These are phyloP conservation scores for Lophotriccus pileatus DNA, from an alignment of 2,797 vertebrate genomes.

Conservation along the genomic window DNA sequence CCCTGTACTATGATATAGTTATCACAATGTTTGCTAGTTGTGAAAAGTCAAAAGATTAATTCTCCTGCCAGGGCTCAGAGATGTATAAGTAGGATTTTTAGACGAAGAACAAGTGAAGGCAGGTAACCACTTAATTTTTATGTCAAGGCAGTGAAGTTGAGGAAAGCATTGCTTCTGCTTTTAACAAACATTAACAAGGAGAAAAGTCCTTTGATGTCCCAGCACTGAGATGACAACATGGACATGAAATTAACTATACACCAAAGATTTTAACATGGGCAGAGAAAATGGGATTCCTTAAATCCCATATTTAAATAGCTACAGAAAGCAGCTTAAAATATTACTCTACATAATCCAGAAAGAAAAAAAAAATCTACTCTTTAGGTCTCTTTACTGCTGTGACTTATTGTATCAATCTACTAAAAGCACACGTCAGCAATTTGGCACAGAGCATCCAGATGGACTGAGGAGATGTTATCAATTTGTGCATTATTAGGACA, in stretches of 20 bases:
- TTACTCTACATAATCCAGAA: background rate
- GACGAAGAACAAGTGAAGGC: background rate
- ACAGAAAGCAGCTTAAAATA: conserved; percentile 10
- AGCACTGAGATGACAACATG: background rate
- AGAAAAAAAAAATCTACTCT: background rate
- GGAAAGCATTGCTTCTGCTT: background rate
- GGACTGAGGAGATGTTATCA: conserved; percentile 36
- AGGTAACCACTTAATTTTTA: background rate
- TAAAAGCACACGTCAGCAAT: background rate
- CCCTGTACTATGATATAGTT: background rate
- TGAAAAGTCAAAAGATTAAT: background rate
- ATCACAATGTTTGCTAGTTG: background rate
- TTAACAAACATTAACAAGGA: background rate
- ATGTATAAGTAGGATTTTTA: background rate
- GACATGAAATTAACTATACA: background rate
- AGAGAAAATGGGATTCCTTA: background rate
- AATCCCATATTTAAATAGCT: background rate
- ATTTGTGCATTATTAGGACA: background rate
- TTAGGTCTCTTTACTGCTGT: background rate
- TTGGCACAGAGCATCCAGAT: background rate
- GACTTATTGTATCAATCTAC: background rate
- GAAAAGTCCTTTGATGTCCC: background rate
- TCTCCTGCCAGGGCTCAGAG: background rate
- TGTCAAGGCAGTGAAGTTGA: background rate
- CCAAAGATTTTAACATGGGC: background rate